These are phyloP conservation scores for Glaucomys volans DNA, from an alignment of 2,113 vertebrate species.

Conservation along the genomic window DNA sequence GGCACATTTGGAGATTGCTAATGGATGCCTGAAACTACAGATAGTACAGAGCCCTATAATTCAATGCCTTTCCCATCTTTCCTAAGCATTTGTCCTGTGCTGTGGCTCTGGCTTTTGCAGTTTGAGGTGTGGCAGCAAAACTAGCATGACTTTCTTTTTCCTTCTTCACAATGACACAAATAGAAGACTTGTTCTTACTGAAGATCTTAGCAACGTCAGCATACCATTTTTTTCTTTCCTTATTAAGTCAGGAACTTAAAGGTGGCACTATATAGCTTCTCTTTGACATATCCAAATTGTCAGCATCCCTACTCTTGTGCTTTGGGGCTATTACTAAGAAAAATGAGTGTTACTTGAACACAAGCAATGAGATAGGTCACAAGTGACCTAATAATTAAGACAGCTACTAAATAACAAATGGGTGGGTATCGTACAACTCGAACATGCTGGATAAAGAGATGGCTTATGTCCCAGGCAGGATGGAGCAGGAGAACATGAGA, in stretches of 20 bases:
- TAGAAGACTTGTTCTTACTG: background rate
- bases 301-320: background rate
- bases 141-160: background rate
- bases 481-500: background rate
- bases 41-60: background rate
- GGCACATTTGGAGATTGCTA: background rate
- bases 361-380: background rate
- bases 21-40: background rate
- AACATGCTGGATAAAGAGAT: background rate
- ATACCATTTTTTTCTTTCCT: background rate
- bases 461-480: background rate
- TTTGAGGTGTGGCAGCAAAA: background rate
- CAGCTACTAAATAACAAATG: background rate
- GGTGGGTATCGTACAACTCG: background rate
- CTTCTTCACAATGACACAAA: background rate
- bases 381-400: background rate
- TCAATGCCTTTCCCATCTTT: background rate
- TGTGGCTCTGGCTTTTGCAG: background rate
- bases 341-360: background rate
- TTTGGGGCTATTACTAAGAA: background rate
- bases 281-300: background rate
- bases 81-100: background rate
- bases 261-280: background rate
- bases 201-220: background rate
- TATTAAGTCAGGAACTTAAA: background rate